phyloP scores from a whole-genome alignment of 2,113 vertebrate species.

The Amphilophus citrinellus region DNA sequence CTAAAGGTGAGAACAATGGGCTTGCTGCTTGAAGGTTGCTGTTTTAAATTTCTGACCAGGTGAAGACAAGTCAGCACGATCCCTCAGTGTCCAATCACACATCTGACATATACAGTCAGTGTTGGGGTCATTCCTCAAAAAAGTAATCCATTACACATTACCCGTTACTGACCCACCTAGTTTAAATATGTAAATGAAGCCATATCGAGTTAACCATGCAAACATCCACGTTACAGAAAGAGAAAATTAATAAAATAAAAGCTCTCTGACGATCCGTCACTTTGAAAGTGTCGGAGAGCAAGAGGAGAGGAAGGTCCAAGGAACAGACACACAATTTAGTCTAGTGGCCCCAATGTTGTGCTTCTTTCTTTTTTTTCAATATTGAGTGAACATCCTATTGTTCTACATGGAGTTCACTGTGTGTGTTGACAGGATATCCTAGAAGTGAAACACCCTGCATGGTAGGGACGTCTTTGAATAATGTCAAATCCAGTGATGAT shows the following conservation, averaged over 20 bases:
- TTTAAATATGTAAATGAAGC: not conserved
- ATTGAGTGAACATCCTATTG: not conserved
- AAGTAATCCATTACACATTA: not conserved
- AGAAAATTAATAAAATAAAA: not conserved
- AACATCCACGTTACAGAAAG: not conserved
- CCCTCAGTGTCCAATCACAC: not conserved
- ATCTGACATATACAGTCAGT: not conserved
- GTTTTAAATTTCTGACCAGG: conserved; percentile 33
- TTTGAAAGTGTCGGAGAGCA: not conserved
- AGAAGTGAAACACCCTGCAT: not conserved
- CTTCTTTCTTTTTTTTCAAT: fast-evolving
- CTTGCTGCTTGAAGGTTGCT: not conserved
- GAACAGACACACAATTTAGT: not conserved
- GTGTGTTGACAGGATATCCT: not conserved
- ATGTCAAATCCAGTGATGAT: not conserved
- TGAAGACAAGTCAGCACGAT: not conserved
- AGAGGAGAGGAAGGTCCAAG: not conserved
- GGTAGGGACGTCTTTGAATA: not conserved
- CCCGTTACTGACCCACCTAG: no score
- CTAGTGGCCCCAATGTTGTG: not conserved
- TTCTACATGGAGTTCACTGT: not conserved
- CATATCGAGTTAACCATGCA: not conserved
- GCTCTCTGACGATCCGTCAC: no score
- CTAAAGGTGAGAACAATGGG: conserved; percentile 24
- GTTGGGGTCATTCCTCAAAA: not conserved